phyloP scores from a whole-genome alignment of 2,888 invertebrate species.

The Acronicta psi region DNA sequence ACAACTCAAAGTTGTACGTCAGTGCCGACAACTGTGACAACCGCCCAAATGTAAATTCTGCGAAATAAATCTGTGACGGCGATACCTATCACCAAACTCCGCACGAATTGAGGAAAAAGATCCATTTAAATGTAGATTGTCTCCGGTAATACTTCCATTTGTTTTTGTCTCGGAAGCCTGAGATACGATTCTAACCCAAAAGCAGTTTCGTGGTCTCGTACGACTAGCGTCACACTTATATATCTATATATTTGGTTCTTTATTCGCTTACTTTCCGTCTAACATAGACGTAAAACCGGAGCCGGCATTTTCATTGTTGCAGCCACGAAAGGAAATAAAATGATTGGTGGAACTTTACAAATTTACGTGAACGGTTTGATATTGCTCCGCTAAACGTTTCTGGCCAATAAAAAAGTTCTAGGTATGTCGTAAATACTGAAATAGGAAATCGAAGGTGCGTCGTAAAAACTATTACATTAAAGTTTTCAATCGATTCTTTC shows the following conservation, averaged over 20 bases:
- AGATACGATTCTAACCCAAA: conserved; percentile 78
- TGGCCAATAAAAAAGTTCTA: conserved; percentile 51
- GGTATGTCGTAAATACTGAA: conserved; percentile 49
- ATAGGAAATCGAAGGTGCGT: conserved; percentile 45
- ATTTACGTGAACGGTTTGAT: conserved; percentile 48
- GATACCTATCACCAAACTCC: conserved; percentile 87
- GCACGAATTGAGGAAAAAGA: conserved; percentile 87
- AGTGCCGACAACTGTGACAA: conserved; percentile 56
- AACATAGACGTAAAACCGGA: conserved; percentile 54
- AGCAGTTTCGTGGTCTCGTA: conserved; percentile 74
- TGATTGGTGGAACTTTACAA: conserved; percentile 47
- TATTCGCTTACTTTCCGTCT: conserved; percentile 56
- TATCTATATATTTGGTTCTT: conserved; percentile 50
- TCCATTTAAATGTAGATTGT: conserved; percentile 89
- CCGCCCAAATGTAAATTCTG: conserved; percentile 80
- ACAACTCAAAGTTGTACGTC: conserved; percentile 58
- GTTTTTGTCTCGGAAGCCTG: conserved; percentile 84
- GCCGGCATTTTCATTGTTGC: conserved; percentile 40
- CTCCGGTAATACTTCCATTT: conserved; percentile 88
- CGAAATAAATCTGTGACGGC: conserved; percentile 83
- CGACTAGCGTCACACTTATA: conserved; percentile 52
- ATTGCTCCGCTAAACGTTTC: conserved; percentile 48
- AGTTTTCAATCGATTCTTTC: conserved; percentile 49
- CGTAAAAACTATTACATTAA: conserved; percentile 56
- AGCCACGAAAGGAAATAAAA: conserved; percentile 41